These are phyloP conservation scores for Capitella teleta DNA, from an alignment of 1,140 invertebrate species.

Conservation along the genomic window DNA sequence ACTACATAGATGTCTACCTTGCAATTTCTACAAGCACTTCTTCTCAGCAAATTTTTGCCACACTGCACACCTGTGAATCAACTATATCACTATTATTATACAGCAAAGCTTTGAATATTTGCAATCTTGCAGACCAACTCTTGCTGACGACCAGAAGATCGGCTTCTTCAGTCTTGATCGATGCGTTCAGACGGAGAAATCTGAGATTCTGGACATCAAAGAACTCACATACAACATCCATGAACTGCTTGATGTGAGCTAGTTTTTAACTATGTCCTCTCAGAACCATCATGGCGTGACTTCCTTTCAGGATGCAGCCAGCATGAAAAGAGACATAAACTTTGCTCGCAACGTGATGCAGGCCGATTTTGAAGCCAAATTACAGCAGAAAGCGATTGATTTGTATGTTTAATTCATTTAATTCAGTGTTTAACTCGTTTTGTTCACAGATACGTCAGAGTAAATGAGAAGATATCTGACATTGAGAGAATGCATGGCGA, in stretches of 20 bases:
- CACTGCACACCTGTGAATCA: too few species aligned
- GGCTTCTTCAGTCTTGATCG: conserved; percentile 37
- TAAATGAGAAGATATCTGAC: conserved; percentile 32
- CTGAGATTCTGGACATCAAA: conserved; percentile 38
- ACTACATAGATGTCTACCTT: too few species aligned
- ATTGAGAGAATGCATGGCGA: conserved; percentile 33
- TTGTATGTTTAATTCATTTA: conserved; percentile 20
- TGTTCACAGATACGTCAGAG: conserved; percentile 29
- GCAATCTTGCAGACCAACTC: conserved; percentile 28
- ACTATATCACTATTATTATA: too few species aligned
- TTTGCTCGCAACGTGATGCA: conserved; percentile 33
- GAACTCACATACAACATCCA: conserved; percentile 36
- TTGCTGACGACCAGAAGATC: conserved; percentile 35
- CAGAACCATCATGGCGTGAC: not conserved
- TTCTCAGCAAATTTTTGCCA: too few species aligned
- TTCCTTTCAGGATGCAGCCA: conserved; percentile 26
- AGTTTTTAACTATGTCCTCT: not conserved
- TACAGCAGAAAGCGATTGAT: conserved; percentile 31
- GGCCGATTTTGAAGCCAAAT: conserved; percentile 34
- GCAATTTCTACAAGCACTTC: too few species aligned
- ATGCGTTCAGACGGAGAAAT: conserved; percentile 31
- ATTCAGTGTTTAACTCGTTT: not conserved
- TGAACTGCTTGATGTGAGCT: conserved; percentile 25
- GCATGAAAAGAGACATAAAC: conserved; percentile 30
- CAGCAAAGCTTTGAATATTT: too few species aligned